phyloP scores from a whole-genome alignment of 1,140 invertebrate species.

The Microplitis demolitor region DNA sequence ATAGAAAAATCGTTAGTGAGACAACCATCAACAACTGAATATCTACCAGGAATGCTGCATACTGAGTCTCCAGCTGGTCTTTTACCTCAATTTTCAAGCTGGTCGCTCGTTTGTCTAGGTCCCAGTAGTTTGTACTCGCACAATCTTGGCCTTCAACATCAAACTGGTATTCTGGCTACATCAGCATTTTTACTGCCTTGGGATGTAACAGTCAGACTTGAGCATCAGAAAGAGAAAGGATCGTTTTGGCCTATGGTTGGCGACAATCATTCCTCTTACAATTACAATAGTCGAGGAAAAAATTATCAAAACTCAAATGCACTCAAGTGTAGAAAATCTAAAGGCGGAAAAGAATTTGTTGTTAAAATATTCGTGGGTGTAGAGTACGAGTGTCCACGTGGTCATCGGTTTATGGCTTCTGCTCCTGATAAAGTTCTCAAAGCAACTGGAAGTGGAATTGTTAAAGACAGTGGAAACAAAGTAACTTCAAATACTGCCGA shows the following conservation, averaged over 20 bases:
- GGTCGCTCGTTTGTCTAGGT: constrained; percentile 90
- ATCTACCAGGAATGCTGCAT: constrained; percentile 89
- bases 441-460: constrained; percentile 73
- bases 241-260: constrained; percentile 53
- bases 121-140: constrained; percentile 91
- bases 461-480: constrained; percentile 85
- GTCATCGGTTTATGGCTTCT: constrained; percentile 94
- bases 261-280: constrained; percentile 44
- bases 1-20: constrained; percentile 68
- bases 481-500: constrained; percentile 74
- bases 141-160: constrained; percentile 79
- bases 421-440: constrained; percentile 85
- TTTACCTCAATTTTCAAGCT: constrained; percentile 89
- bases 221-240: constrained; percentile 57
- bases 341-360: constrained; percentile 67
- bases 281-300: constrained; percentile 48
- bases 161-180: constrained; percentile 85
- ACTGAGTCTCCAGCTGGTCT: constrained; percentile 75
- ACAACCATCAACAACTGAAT: constrained; percentile 86
- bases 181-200: constrained; percentile 93
- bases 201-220: constrained; percentile 81
- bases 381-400: constrained; percentile 95
- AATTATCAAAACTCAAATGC: constrained; percentile 53
- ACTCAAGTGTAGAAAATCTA: constrained; percentile 57
- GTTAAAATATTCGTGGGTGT: constrained; percentile 96